Evolutionary conservation across 2,797 vertebrate genomes (phyloP).

Genomic region (Poeciliopsis infans): DNA sequence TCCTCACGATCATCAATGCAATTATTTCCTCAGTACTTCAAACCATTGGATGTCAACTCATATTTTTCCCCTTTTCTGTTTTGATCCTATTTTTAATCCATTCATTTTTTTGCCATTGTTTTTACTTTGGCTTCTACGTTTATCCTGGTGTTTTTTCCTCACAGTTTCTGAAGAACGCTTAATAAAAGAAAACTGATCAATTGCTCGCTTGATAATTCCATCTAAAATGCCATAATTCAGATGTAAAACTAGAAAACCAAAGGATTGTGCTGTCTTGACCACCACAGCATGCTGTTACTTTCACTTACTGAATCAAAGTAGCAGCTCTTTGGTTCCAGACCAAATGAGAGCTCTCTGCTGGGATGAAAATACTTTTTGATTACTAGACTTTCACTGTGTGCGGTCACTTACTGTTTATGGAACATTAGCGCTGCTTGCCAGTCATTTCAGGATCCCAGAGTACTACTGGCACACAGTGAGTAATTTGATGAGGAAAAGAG

Average conservation of each 20-base stretch:
- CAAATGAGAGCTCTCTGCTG: not conserved
- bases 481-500: conserved; percentile 8
- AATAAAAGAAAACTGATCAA: not conserved
- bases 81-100: not conserved
- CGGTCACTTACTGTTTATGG: conserved; percentile 18
- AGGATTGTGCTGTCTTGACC: not conserved
- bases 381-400: conserved; percentile 11
- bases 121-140: not conserved
- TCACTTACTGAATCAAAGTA: not conserved
- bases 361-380: not conserved
- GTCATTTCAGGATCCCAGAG: conserved; percentile 26
- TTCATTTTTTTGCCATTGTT: not conserved
- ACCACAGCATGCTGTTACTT: not conserved
- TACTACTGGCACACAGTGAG: not conserved
- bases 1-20: not conserved
- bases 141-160: not conserved
- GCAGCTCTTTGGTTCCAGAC: not conserved
- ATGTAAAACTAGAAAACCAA: not conserved
- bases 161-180: not conserved
- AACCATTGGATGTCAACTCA: not conserved
- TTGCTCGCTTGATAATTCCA: not conserved
- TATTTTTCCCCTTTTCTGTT: not conserved
- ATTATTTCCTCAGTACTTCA: not conserved
- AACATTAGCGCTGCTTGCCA: conserved; percentile 25
- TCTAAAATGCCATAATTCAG: not conserved